Base-by-base conservation (phyloP, 2,888 invertebrate species). In the Dasysyrphus tricinctus region DNA sequence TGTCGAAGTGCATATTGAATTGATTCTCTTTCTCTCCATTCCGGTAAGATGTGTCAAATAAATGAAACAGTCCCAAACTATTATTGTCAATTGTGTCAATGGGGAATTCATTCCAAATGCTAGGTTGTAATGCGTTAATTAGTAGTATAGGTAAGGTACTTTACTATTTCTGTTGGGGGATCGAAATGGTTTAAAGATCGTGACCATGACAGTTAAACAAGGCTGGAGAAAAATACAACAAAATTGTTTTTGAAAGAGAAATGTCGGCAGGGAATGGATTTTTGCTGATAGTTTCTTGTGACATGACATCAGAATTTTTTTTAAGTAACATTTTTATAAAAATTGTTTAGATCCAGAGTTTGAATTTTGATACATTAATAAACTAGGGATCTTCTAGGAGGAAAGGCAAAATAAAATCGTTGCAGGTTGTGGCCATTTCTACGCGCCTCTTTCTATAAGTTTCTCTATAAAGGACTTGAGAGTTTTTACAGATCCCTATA, bases 81-180 rank as follows among this genome's bases (percentile, higher is more conserved):
- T 70, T 63, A 70, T 16, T 77, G 81, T 75, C 84, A 67, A 59
- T 70, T 51, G 42, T 67, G 80, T 44, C 67, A 19, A 73, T 54
- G 19, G 49, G 47, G 42, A 37, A 16, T 49, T 80, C 77, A 81
- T 78, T 57, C 44, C 74, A 86, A 63, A 34, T 44, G 77, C 69
- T 85, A 49, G 47, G 19, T 57, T 51, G 49, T 69, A 59, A 39
- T 59, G 72, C 44, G 39, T 65, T 86, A 86, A 85, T 85, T 76
- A 80, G 65, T 32, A 32, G 6, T 24, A 24, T 3, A 24, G 24
- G 24, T 24, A 24, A 24, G 24, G 24, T 24, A 5, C 32, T 32
- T 6, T 74, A 63, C 69, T 16, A 24, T 12, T 56, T 44, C 54
- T 8, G 37, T 61, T n/a, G 29, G 49, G 12, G 4, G 19, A 34